Conservation (phyloP, 1,140 invertebrate genomes). For the Brachionus manjavacas region DNA sequence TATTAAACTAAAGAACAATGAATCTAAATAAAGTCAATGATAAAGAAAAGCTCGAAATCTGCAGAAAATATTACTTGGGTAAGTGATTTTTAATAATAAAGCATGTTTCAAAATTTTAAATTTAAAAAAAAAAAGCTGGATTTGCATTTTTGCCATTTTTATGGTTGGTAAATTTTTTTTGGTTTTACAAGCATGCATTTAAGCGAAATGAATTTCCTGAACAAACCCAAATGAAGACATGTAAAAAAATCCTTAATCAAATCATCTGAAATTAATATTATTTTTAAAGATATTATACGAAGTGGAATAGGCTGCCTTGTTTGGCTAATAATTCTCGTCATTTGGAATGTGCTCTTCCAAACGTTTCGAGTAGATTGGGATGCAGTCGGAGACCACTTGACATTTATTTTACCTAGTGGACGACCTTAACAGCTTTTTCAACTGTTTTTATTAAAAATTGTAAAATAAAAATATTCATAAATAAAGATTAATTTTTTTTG, state of each 20-base stretch:
- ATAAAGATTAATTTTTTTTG: too few species aligned
- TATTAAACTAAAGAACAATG: too few species aligned
- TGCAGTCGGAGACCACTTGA: constrained; percentile 27
- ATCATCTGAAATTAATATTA: background rate
- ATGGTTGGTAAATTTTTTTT: constrained; percentile 40
- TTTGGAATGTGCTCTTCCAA: constrained; percentile 42
- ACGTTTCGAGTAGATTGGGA: background rate
- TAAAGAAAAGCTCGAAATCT: constrained; percentile 39
- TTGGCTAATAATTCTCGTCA: background rate
- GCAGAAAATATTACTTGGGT: constrained; percentile 37
- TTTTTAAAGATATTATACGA: constrained; percentile 8
- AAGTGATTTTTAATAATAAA: background rate
- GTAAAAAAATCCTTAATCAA: background rate
- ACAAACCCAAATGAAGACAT: constrained; percentile 28
- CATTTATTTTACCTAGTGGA: constrained; percentile 41
- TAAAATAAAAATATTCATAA: too few species aligned
- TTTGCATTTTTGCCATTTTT: constrained; percentile 42
- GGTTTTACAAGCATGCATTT: constrained; percentile 43
- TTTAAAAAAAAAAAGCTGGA: background rate
- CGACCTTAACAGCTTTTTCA: background rate
- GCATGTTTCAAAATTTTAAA: background rate
- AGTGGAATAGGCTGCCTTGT: background rate
- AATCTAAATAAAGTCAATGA: constrained; percentile 35
- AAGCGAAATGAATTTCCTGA: constrained; percentile 10
- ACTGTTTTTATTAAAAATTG: too few species aligned